Conservation (phyloP, 2,888 invertebrate species). For the Lamproptera curius region DNA sequence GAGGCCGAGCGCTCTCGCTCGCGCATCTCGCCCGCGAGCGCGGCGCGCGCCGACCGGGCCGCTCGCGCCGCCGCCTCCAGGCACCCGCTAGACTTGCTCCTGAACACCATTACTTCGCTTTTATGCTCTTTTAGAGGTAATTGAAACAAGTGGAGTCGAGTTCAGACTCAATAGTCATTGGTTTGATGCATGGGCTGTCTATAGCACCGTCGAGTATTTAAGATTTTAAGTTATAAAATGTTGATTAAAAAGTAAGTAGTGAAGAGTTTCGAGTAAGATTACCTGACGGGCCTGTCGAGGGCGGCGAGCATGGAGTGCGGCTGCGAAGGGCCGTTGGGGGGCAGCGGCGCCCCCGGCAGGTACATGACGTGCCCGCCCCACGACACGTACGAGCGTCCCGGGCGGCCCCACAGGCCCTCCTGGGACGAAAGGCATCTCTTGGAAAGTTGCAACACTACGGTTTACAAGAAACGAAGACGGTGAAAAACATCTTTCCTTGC, state of each 20-base stretch:
- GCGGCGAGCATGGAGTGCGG: slow-evolving; percentile 59
- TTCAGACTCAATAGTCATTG: too few species aligned
- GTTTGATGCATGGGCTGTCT: not conserved
- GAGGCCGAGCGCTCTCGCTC: slow-evolving; percentile 66
- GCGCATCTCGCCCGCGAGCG: slow-evolving; percentile 59
- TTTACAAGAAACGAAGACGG: too few species aligned
- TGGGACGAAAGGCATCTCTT: slow-evolving; percentile 38
- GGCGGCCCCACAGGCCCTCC: slow-evolving; percentile 42
- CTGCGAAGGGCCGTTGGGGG: slow-evolving; percentile 46
- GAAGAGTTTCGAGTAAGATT: too few species aligned
- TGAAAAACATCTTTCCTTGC: too few species aligned
- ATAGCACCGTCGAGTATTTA: not conserved
- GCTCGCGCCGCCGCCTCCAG: slow-evolving; percentile 55
- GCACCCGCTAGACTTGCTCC: slow-evolving; percentile 72
- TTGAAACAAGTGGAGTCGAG: too few species aligned
- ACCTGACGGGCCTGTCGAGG: slow-evolving; percentile 64
- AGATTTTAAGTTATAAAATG: too few species aligned
- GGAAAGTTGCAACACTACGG: too few species aligned
- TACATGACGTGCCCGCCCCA: slow-evolving; percentile 89
- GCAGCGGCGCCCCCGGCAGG: slow-evolving; percentile 77
- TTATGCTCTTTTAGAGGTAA: too few species aligned
- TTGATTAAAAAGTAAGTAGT: too few species aligned
- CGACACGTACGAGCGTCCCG: slow-evolving; percentile 74
- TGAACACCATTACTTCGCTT: too few species aligned
- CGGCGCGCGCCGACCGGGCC: slow-evolving; percentile 56